Conservation (phyloP, 2,797 vertebrate genomes). For the Leuciscus waleckii region DNA sequence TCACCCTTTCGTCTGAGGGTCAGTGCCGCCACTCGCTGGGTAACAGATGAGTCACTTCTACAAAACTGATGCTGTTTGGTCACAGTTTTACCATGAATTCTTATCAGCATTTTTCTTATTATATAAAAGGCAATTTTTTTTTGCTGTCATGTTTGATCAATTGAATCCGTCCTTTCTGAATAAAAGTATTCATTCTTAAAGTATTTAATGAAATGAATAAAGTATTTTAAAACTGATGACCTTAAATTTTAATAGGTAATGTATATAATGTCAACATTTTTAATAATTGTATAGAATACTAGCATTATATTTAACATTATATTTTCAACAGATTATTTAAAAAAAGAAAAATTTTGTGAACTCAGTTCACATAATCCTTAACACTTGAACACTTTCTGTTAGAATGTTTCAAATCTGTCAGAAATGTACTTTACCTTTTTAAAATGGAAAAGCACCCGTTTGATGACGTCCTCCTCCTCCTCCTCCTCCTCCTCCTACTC, state of each 20-base stretch:
- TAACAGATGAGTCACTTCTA: not conserved
- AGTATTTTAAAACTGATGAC: no score
- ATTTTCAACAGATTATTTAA: not conserved
- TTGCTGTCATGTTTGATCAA: not conserved
- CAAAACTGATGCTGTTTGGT: not conserved
- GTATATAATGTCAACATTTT: no score
- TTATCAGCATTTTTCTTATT: not conserved
- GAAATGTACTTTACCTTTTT: not conserved
- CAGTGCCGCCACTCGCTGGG: not conserved
- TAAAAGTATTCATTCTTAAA: not conserved
- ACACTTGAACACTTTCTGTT: not conserved
- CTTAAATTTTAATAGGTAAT: no score
- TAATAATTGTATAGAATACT: no score
- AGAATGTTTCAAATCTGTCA: not conserved
- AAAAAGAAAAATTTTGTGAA: not conserved
- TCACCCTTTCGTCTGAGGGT: slow-evolving; percentile 24
- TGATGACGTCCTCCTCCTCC: not conserved
- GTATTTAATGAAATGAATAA: not conserved
- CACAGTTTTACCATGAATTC: not conserved
- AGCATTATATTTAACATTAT: not conserved
- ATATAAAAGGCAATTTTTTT: not conserved
- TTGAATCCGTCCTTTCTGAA: not conserved
- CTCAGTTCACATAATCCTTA: no score
- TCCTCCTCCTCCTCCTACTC: not conserved
- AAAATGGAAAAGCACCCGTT: not conserved